Percentiles rank a stretch among this genome's conserved stretches.
Conservation (phyloP, 1,140 invertebrate species). For the Zaprionus lachaisei region DNA sequence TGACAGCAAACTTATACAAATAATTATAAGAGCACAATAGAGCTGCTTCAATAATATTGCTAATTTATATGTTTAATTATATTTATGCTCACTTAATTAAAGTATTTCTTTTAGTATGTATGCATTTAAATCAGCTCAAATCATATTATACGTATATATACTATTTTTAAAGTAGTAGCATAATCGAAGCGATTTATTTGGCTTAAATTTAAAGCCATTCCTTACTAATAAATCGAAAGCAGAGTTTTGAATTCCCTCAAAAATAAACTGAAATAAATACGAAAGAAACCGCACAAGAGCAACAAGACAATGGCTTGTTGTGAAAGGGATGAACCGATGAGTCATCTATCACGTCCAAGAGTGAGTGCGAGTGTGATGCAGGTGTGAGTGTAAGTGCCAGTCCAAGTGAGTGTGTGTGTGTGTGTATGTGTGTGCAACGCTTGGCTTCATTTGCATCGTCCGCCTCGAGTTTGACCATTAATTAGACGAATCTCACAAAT, state of each 20-base stretch:
- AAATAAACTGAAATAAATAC: background rate
- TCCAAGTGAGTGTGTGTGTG: conserved; percentile 8
- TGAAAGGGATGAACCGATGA: background rate
- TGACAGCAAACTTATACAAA: background rate
- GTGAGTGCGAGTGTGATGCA: background rate
- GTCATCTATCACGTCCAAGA: background rate
- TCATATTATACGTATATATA: background rate
- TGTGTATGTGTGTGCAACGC: background rate
- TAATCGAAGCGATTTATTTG: background rate
- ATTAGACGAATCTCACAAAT: conserved; percentile 18
- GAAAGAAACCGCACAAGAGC: conserved; percentile 1
- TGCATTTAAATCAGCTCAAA: background rate
- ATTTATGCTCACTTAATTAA: background rate
- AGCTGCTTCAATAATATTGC: background rate
- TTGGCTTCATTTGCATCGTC: conserved; percentile 17
- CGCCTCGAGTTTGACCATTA: conserved; percentile 15
- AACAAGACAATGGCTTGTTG: background rate
- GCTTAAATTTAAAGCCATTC: background rate
- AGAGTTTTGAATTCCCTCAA: background rate
- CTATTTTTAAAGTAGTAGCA: background rate
- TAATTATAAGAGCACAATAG: background rate
- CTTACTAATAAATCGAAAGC: background rate
- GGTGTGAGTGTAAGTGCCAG: background rate
- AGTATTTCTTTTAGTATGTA: background rate
- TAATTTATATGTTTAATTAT: background rate